Evolutionary conservation across 2,888 invertebrate species (phyloP).

Genomic region (Sarcophaga caerulescens): DNA sequence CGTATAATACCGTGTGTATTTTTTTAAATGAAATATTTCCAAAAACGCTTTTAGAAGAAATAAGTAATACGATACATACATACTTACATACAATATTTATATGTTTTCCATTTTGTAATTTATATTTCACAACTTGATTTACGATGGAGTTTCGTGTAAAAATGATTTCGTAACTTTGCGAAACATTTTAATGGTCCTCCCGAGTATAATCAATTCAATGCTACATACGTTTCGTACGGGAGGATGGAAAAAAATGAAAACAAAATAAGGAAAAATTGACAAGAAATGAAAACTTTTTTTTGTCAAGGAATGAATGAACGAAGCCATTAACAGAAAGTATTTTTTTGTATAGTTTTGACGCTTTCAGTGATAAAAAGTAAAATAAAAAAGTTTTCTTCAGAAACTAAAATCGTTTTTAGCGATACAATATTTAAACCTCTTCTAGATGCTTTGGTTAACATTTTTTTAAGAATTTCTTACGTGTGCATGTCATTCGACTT

Average conservation of each 20-base stretch:
- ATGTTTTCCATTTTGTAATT: constrained; percentile 11
- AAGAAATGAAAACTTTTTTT: neutral
- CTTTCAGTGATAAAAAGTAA: no score
- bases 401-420: no score
- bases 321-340: neutral
- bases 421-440: no score
- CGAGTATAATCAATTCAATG: constrained; percentile 45
- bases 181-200: constrained; percentile 47
- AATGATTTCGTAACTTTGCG: neutral
- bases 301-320: neutral
- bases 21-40: neutral
- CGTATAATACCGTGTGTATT: no score
- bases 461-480: no score
- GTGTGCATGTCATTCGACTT: no score
- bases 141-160: constrained; percentile 14
- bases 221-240: constrained; percentile 2
- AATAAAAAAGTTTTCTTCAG: no score
- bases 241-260: neutral
- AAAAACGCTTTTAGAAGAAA: neutral
- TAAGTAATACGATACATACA: neutral
- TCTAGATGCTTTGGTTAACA: no score
- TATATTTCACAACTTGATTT: constrained; percentile 31
- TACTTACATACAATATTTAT: neutral
- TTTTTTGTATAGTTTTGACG: no score
- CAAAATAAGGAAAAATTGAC: neutral